Evolutionary conservation across 2,113 vertebrate species (phyloP).

Genomic region (Xiphophorus couchianus): DNA sequence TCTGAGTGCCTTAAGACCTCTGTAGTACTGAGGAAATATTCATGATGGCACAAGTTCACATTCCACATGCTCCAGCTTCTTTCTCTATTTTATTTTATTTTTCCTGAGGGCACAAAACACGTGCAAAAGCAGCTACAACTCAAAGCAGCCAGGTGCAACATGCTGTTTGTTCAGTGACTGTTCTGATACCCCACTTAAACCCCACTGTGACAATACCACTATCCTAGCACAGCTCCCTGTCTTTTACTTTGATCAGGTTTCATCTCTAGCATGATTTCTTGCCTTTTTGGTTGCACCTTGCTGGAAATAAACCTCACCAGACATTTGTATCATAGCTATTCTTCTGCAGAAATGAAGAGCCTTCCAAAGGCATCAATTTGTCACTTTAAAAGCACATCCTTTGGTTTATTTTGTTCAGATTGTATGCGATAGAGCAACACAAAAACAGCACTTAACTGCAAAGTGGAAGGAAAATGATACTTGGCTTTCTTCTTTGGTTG

Average conservation of each 20-base stretch:
- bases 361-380: neutral
- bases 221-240: conserved; percentile 37
- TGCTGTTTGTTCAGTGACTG: conserved; percentile 24
- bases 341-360: conserved; percentile 33
- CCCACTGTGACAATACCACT: conserved; percentile 7
- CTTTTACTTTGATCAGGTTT: conserved; percentile 61
- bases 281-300: conserved; percentile 53
- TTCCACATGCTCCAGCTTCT: conserved; percentile 39
- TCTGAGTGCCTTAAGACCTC: conserved; percentile 36
- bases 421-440: neutral
- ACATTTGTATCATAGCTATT: conserved; percentile 71
- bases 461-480: neutral
- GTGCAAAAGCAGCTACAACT: conserved; percentile 25
- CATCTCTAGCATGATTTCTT: conserved; percentile 51
- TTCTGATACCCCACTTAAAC: conserved; percentile 39
- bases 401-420: neutral
- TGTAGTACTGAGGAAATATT: conserved; percentile 56
- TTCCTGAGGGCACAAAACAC: conserved; percentile 19
- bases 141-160: conserved; percentile 35
- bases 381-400: neutral
- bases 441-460: neutral
- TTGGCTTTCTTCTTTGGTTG: neutral
- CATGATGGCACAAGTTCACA: conserved; percentile 46
- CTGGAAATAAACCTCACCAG: conserved; percentile 65
- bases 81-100: neutral